Evolutionary conservation across 2,113 vertebrate genomes (phyloP).

Genomic region (Rhinogobius similis): DNA sequence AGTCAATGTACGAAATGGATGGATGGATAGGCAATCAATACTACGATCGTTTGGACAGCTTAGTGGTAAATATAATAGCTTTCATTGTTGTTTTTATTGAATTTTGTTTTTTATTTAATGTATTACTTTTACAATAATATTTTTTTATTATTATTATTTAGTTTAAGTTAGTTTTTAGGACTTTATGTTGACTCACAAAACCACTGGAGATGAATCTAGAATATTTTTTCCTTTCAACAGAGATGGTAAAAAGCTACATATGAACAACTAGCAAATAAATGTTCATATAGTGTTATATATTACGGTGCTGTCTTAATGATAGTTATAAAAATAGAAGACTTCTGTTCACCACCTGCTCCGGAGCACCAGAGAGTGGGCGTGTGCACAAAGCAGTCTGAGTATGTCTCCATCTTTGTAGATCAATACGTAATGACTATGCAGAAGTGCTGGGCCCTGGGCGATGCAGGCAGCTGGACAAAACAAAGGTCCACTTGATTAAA

Average conservation of each 20-base stretch:
- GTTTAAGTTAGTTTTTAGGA: too few relatives aligned
- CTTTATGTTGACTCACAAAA: too few relatives aligned
- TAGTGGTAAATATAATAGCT: too few relatives aligned
- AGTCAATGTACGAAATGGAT: neutral
- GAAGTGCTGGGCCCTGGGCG: conserved; percentile 28
- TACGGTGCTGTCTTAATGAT: neutral
- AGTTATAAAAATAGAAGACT: neutral
- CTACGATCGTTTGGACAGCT: neutral
- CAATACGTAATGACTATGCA: conserved; percentile 29
- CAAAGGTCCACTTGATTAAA: conserved; percentile 66
- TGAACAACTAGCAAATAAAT: too few relatives aligned
- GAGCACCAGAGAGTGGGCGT: conserved; percentile 24
- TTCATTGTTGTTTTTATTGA: too few relatives aligned
- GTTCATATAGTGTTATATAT: too few relatives aligned
- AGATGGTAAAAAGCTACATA: too few relatives aligned
- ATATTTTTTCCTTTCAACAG: too few relatives aligned
- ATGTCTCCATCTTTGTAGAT: conserved; percentile 38
- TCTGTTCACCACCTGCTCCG: neutral
- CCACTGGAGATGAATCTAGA: too few relatives aligned
- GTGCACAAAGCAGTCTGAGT: conserved; percentile 26
- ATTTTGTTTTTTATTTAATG: too few relatives aligned
- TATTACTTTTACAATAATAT: too few relatives aligned
- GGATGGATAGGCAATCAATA: neutral
- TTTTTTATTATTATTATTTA: too few relatives aligned
- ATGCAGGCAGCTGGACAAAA: conserved; percentile 33